A percentile compares a stretch with the other conserved stretches of the same genome.
Conservation (phyloP, 2,888 invertebrate genomes). For the Suillia variegata region DNA sequence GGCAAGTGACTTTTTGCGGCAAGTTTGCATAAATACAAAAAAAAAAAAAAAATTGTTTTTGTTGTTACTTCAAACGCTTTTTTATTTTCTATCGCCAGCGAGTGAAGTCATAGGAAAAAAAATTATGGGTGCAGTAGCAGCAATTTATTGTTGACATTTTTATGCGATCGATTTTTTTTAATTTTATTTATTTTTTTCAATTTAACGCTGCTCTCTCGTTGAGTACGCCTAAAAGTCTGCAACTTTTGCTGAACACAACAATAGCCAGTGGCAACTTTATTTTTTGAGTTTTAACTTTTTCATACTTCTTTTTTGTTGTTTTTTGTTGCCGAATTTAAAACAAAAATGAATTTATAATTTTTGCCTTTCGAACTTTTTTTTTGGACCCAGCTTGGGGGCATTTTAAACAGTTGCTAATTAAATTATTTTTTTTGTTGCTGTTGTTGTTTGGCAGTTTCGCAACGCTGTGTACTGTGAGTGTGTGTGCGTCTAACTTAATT, state of each 20-base stretch:
- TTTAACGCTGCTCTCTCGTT: no score
- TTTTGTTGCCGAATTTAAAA: not conserved
- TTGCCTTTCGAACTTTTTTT: no score
- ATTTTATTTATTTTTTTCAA: no score
- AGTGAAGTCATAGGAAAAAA: not conserved
- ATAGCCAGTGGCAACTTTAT: no score
- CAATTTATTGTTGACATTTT: slow-evolving; percentile 5
- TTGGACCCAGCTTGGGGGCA: not conserved
- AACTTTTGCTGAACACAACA: not conserved
- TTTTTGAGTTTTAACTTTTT: no score
- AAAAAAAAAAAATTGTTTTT: no score
- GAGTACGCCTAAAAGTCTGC: not conserved
- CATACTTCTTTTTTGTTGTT: not conserved
- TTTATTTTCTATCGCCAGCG: not conserved
- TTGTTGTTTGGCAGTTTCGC: no score
- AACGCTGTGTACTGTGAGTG: no score
- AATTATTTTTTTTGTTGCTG: not conserved
- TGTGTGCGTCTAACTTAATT: not conserved
- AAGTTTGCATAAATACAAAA: slow-evolving; percentile 24
- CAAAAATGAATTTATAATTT: no score
- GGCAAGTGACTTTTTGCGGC: slow-evolving; percentile 22
- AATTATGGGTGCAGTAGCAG: not conserved
- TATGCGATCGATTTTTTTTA: not conserved
- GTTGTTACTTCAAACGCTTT: slow-evolving; percentile 45
- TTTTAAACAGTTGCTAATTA: not conserved